Evolutionary conservation across 2,888 invertebrate genomes (phyloP).

Genomic region (Sialis lutaria): DNA sequence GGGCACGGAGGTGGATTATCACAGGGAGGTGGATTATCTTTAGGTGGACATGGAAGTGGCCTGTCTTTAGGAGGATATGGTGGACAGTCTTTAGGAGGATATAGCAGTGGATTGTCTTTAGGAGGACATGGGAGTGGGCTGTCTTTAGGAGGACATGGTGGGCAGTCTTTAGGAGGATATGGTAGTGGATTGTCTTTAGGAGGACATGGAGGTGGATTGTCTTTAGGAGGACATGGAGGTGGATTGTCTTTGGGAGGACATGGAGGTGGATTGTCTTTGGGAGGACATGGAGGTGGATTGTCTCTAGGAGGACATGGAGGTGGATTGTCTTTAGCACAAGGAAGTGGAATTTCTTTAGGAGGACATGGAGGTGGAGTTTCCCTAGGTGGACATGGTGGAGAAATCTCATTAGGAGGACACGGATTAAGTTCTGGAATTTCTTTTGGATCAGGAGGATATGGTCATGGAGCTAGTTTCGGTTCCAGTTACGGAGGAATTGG

Average conservation of each 20-base stretch:
- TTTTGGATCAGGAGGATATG: conserved; percentile 6
- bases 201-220: conserved; percentile 7
- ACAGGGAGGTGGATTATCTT: conserved; percentile 16
- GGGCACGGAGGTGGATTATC: conserved; percentile 11
- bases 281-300: conserved; percentile 9
- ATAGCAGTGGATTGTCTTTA: conserved; percentile 9
- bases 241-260: conserved; percentile 8
- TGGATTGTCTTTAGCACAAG: conserved; percentile 8
- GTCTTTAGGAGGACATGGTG: conserved; percentile 11
- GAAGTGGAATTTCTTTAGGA: conserved; percentile 3
- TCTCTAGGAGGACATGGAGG: conserved; percentile 10
- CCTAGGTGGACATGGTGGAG: conserved; percentile 5
- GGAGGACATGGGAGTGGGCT: conserved; percentile 10
- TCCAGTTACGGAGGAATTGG: conserved; percentile 17
- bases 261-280: conserved; percentile 6
- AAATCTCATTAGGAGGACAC: conserved; percentile 1
- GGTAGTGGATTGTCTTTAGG: conserved; percentile 9
- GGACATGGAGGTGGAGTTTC: conserved; percentile 6
- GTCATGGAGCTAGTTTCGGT: conserved; percentile 8
- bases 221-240: conserved; percentile 1
- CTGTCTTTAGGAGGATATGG: conserved; percentile 17
- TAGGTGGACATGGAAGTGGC: conserved; percentile 19
- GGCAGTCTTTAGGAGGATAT: conserved; percentile 10
- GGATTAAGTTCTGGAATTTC: conserved; percentile 7
- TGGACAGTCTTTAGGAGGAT: conserved; percentile 7